phyloP scores from a whole-genome alignment of 2,797 vertebrate genomes.

The Spatula clypeata region DNA sequence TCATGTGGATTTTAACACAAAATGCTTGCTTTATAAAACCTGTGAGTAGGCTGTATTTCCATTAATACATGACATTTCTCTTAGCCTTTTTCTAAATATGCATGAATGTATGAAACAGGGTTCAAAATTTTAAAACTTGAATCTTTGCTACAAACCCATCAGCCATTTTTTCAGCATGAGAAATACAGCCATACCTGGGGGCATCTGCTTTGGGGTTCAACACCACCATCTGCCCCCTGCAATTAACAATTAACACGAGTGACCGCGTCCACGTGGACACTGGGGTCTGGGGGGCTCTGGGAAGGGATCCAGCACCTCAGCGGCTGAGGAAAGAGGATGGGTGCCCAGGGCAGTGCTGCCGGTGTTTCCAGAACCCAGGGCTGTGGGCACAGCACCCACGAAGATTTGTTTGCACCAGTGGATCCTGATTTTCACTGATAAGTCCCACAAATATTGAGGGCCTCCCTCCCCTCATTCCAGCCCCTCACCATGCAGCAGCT shows the following conservation, averaged over 20 bases:
- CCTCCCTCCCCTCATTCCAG: accelerated
- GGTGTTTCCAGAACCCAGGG: not conserved
- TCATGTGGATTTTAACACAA: not conserved
- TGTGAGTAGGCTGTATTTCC: accelerated
- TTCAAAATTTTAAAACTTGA: not conserved
- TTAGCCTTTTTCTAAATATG: not conserved
- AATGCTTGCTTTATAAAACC: not conserved
- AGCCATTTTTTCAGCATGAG: not conserved
- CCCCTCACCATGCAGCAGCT: not conserved
- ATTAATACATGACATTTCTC: accelerated
- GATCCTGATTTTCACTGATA: not conserved
- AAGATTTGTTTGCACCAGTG: not conserved
- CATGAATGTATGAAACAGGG: accelerated
- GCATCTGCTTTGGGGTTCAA: not conserved
- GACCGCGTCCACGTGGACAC: not conserved
- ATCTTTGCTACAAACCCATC: not conserved
- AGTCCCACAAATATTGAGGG: accelerated
- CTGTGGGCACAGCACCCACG: not conserved
- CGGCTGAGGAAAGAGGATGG: not conserved
- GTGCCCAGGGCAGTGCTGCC: not conserved
- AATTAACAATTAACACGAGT: accelerated
- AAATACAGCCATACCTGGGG: not conserved
- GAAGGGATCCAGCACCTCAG: not conserved
- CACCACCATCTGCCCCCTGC: accelerated
- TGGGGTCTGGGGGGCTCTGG: not conserved